Percentiles rank a stretch among this genome's conserved stretches.
phyloP scores from a whole-genome alignment of 2,113 vertebrate genomes.

The Podarcis cretensis region DNA sequence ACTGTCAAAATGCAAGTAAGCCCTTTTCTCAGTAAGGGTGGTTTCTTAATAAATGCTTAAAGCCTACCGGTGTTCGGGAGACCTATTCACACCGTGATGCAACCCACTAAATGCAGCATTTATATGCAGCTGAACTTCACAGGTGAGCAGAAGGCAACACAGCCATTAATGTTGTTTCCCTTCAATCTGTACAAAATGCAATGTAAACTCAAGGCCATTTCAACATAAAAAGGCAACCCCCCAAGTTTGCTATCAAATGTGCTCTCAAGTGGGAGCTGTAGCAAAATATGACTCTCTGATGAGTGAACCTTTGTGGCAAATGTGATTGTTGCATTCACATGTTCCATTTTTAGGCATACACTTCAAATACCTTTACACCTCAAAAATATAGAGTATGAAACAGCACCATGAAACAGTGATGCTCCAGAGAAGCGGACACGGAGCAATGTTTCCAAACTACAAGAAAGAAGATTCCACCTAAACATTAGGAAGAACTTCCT shows the following conservation, averaged over 20 bases:
- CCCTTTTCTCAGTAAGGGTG: background rate
- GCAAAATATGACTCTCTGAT: background rate
- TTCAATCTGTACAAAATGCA: background rate
- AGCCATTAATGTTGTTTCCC: background rate
- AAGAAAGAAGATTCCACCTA: too few species aligned
- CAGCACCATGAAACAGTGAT: background rate
- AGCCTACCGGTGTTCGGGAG: background rate
- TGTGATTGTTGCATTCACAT: background rate
- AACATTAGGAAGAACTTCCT: too few species aligned
- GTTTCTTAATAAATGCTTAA: conserved; percentile 16
- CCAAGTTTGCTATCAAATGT: background rate
- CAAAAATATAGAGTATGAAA: background rate
- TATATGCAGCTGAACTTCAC: background rate
- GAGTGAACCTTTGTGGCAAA: background rate
- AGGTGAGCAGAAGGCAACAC: background rate
- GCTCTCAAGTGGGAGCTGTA: background rate
- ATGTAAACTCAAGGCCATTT: background rate
- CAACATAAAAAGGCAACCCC: background rate
- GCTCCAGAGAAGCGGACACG: too few species aligned
- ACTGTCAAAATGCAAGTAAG: accelerated
- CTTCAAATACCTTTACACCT: background rate
- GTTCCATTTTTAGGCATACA: background rate
- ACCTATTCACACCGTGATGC: background rate
- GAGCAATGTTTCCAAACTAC: too few species aligned
- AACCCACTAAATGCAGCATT: background rate